These are phyloP conservation scores for Folsomia manolachei DNA, from an alignment of 2,888 invertebrate genomes.

Conservation along the genomic window DNA sequence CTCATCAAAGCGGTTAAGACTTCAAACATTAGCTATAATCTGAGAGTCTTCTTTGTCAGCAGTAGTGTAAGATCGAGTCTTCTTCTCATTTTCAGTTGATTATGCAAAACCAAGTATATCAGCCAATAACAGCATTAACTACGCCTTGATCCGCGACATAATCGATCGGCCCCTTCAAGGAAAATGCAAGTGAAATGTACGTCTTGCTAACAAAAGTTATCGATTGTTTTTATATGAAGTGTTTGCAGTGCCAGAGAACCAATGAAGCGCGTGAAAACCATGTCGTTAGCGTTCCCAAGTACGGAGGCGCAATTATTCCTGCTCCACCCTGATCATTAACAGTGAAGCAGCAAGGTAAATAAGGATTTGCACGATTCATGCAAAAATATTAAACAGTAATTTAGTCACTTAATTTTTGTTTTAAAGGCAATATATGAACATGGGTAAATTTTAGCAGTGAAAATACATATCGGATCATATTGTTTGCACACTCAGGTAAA, in stretches of 20 bases:
- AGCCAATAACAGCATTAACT: no score
- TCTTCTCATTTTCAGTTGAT: no score
- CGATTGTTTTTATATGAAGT: no score
- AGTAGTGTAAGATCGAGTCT: no score
- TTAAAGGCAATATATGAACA: background rate
- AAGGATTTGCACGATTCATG: background rate
- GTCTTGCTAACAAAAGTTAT: no score
- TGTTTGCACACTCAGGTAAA: background rate
- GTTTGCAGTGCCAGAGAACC: constrained; percentile 26
- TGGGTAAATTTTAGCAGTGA: background rate
- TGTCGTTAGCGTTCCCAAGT: background rate
- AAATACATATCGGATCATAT: background rate
- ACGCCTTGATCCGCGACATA: no score
- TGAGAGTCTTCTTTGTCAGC: no score
- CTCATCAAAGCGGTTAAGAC: no score
- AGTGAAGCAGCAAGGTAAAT: background rate
- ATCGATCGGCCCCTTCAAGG: no score
- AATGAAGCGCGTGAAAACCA: constrained; percentile 18
- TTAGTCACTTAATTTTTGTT: background rate
- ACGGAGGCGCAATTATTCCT: background rate
- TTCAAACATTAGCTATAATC: no score
- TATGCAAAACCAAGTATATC: no score
- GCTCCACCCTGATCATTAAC: background rate
- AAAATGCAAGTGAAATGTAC: no score
- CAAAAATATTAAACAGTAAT: background rate